Conservation (phyloP, 2,888 invertebrate genomes). For the Hydropsyche betteni region DNA sequence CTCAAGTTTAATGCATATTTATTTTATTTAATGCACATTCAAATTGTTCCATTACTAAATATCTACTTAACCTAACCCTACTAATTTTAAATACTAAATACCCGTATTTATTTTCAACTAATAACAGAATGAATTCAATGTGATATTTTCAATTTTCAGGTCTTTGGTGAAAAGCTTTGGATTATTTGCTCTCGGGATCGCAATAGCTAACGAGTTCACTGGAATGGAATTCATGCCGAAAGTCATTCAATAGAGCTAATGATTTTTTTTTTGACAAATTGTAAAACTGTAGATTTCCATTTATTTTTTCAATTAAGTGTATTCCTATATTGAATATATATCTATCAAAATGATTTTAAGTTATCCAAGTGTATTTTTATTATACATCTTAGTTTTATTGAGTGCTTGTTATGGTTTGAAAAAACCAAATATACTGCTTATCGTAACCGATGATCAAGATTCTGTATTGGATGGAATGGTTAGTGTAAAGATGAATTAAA, state of each 20-base stretch:
- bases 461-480: constrained; percentile 79
- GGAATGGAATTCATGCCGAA: constrained; percentile 79
- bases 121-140: too few species aligned
- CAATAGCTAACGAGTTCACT: constrained; percentile 79
- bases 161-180: constrained; percentile 81
- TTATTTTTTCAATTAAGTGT: constrained; percentile 23
- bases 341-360: constrained; percentile 41
- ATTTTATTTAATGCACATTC: too few species aligned
- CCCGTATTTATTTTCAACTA: too few species aligned
- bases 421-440: constrained; percentile 78
- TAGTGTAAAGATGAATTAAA: constrained; percentile 57
- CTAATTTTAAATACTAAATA: too few species aligned
- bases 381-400: neutral
- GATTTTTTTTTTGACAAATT: neutral
- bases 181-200: constrained; percentile 80
- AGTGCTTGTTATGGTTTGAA: constrained; percentile 37
- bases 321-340: constrained; percentile 16
- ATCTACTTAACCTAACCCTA: too few species aligned
- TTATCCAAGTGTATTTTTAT: constrained; percentile 14
- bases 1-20: too few species aligned
- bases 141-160: constrained; percentile 64
- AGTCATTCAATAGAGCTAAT: constrained; percentile 54
- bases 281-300: constrained; percentile 24
- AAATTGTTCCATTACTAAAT: too few species aligned
- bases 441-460: constrained; percentile 90